These are phyloP conservation scores for Microplitis manilae DNA, from an alignment of 2,888 invertebrate species.

Conservation along the genomic window DNA sequence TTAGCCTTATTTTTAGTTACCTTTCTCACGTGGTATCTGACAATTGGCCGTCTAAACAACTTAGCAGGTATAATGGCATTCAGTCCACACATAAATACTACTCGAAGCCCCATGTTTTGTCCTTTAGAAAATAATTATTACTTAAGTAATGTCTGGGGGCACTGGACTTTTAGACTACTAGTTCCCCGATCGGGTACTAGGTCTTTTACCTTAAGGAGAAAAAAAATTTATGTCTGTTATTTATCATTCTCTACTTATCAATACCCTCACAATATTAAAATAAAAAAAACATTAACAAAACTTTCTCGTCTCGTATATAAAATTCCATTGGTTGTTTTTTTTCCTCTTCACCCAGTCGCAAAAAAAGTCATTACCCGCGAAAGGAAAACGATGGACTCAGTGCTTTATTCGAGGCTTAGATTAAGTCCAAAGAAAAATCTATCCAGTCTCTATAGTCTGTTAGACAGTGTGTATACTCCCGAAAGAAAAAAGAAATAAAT, in stretches of 20 bases:
- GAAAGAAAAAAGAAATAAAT: slow-evolving; percentile 37
- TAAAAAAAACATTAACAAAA: slow-evolving; percentile 39
- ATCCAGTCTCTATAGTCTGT: slow-evolving; percentile 53
- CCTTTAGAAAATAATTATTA: too few relatives aligned
- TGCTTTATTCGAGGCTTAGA: slow-evolving; percentile 69
- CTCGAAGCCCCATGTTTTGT: too few relatives aligned
- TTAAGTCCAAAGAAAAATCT: slow-evolving; percentile 71
- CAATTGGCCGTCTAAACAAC: too few relatives aligned
- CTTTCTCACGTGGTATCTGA: too few relatives aligned
- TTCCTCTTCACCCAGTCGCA: background rate
- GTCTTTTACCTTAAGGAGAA: background rate
- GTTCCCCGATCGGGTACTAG: too few relatives aligned
- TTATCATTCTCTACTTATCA: background rate
- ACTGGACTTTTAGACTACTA: too few relatives aligned
- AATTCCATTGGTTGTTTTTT: slow-evolving; percentile 23
- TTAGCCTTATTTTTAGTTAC: too few relatives aligned
- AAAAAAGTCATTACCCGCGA: slow-evolving; percentile 39
- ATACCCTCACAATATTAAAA: slow-evolving; percentile 40
- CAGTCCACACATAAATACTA: too few relatives aligned
- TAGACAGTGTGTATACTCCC: background rate
- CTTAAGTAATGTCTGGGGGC: too few relatives aligned
- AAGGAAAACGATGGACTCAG: slow-evolving; percentile 50
- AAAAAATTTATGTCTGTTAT: background rate
- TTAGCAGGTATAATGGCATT: too few relatives aligned
- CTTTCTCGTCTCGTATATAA: slow-evolving; percentile 15